Base-by-base conservation (phyloP, 2,797 vertebrate species). In the Remorina albescens region DNA sequence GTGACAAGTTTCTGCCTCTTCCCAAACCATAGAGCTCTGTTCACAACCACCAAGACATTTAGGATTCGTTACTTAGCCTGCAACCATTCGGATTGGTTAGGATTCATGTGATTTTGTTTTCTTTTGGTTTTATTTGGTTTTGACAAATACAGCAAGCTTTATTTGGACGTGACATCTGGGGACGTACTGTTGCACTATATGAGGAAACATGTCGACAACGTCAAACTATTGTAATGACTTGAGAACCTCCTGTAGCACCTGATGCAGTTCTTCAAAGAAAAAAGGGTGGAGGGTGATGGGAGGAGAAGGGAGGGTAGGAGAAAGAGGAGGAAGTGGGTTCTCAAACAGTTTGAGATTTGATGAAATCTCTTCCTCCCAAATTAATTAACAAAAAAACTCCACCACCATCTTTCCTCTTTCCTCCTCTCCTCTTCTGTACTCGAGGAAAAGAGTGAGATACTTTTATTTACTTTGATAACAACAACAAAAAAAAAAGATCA, bases 61-160 rank as follows among this genome's bases (percentile, higher is more conserved):
- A 86, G 84, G 88, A 88, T 82, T 90, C 62, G 72, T 71, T 83
- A 79, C 95, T 95, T 95, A 95, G 95, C 95, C 94, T 86, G 94
- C 91, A 93, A 94, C 92, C 92, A 82, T 91, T 87, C 49, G 62
- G 41, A 82, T 83, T 64, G 59, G 51, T 74, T 83, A 77, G 47
- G 53, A 72, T 83, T 79, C 19, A 59, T 70, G 71, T 71, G 12
- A 73, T 72, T 65, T 70, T 55, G 28, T 46, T 68, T 72, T 81
- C 46, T 39, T 73, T 75, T 61, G 50, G 6, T 57, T 71, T 84
- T 66, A 54, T 88, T 91, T 86, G 49, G 25, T 79, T 83, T 73
- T 76, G 81, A 87, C 69, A 73, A 76, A 90, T 67, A 92, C 96
- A 95, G 96, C 96, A 96, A 97, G 95, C 95, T 89, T 94, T 92